These are phyloP conservation scores for Ormia ochracea DNA, from an alignment of 2,888 invertebrate genomes.

Conservation along the genomic window DNA sequence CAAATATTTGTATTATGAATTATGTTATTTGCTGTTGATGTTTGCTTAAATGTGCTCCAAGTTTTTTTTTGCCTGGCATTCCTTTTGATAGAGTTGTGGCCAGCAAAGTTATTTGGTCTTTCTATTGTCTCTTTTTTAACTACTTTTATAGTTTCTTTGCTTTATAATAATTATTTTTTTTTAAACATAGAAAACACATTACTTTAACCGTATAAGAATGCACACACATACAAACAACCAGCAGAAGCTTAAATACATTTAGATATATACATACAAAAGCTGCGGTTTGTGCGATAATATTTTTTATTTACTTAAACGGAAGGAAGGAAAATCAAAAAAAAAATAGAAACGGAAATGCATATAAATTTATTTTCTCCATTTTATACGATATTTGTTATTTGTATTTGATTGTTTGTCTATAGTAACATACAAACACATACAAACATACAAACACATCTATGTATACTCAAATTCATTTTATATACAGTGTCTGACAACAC, in stretches of 20 bases:
- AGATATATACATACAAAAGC: constrained; percentile 24
- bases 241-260: constrained; percentile 4
- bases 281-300: constrained; percentile 72
- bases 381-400: constrained; percentile 61
- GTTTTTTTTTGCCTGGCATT: constrained; percentile 51
- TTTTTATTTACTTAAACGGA: constrained; percentile 75
- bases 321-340: constrained; percentile 69
- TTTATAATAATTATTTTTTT: constrained; percentile 36
- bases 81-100: constrained; percentile 60
- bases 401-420: constrained; percentile 61
- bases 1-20: constrained; percentile 42
- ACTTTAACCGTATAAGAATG: background rate
- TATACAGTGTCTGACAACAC: constrained; percentile 18
- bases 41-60: constrained; percentile 29
- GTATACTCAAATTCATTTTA: background rate
- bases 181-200: too few species aligned
- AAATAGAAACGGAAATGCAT: constrained; percentile 75
- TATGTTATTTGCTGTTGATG: constrained; percentile 19
- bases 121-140: background rate
- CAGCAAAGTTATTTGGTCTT: constrained; percentile 40
- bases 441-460: background rate
- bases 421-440: background rate
- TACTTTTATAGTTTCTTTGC: constrained; percentile 24
- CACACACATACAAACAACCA: background rate
- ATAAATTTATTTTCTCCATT: constrained; percentile 72